Conservation (phyloP, 2,113 vertebrate genomes). For the Oceanodroma tethys region DNA sequence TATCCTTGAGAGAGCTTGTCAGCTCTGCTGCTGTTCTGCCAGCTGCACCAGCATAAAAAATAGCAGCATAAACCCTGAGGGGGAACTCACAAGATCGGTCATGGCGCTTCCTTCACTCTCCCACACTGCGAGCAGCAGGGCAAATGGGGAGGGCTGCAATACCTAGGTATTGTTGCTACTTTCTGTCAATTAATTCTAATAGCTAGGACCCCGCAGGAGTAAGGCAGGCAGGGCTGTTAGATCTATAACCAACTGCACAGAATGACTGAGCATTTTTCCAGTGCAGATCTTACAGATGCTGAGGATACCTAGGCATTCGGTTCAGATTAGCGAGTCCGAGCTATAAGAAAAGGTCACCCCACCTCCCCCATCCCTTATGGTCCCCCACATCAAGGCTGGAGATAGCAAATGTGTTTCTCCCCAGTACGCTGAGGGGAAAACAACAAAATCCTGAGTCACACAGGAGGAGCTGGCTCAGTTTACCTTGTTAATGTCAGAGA, state of each 20-base stretch:
- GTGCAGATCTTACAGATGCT: neutral
- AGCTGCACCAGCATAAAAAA: neutral
- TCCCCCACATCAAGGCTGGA: neutral
- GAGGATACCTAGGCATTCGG: neutral
- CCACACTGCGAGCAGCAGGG: neutral
- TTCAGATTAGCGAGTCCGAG: neutral
- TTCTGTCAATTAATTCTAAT: neutral
- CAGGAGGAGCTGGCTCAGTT: neutral
- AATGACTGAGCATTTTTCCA: neutral
- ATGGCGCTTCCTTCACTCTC: neutral
- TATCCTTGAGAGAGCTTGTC: neutral
- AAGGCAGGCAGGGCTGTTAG: neutral
- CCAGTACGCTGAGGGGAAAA: neutral
- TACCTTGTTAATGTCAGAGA: slow-evolving; percentile 98
- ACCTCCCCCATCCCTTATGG: neutral
- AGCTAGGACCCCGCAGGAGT: neutral
- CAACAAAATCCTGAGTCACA: accelerated
- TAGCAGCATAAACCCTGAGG: neutral
- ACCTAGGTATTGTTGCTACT: neutral
- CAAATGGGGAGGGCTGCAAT: neutral
- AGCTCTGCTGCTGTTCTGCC: neutral
- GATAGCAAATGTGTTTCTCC: neutral
- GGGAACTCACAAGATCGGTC: neutral
- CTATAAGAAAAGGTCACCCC: neutral
- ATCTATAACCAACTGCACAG: neutral